Conservation (phyloP, 2,113 vertebrate genomes). For the Echinops telfairi region DNA sequence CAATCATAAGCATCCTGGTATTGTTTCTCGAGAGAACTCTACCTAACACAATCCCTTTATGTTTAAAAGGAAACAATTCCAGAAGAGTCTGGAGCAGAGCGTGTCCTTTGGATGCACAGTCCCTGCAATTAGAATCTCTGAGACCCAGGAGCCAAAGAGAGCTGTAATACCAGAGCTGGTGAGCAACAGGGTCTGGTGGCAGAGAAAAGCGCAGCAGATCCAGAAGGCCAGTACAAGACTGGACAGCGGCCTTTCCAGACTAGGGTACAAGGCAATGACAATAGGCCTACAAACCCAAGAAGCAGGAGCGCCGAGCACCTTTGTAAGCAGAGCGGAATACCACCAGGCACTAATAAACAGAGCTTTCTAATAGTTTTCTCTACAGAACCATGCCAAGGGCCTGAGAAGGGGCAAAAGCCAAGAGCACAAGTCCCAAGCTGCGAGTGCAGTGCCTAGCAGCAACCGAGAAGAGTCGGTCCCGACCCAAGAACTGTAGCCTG, state of each 20-base stretch:
- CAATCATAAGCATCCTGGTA: too few relatives aligned
- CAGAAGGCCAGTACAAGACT: background rate
- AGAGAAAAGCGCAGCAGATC: background rate
- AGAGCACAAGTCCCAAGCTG: background rate
- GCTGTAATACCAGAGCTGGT: background rate
- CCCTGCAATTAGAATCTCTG: background rate
- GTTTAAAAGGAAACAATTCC: background rate
- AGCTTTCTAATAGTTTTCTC: background rate
- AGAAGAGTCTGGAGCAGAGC: background rate
- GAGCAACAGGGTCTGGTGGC: background rate
- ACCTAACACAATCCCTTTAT: too few relatives aligned
- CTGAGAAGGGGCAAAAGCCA: background rate
- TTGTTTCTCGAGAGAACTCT: too few relatives aligned
- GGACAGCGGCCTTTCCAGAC: background rate
- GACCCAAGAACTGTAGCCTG: background rate
- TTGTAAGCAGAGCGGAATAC: background rate
- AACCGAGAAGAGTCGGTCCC: background rate
- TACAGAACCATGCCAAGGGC: background rate
- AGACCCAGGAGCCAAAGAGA: background rate
- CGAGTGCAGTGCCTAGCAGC: background rate
- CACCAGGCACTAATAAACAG: background rate
- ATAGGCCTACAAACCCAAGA: background rate
- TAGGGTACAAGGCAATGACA: background rate
- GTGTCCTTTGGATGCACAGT: background rate
- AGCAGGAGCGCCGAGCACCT: background rate